A percentile compares a stretch with the other conserved stretches of the same genome.
phyloP scores from a whole-genome alignment of 2,888 invertebrate genomes.

The Phragmatobia fuliginosa region DNA sequence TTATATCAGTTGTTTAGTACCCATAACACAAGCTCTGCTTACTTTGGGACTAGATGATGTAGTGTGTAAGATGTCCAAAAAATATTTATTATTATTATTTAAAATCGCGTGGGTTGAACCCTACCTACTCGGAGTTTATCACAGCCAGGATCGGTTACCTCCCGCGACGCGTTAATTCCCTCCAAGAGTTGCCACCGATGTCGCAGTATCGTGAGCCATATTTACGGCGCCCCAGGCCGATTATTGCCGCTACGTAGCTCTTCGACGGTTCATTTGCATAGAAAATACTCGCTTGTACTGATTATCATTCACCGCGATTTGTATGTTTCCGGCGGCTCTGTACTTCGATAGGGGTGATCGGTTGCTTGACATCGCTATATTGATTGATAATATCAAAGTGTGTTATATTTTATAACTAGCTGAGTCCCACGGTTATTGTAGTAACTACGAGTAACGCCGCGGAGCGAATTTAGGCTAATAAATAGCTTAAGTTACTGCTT shows the following conservation, averaged over 20 bases:
- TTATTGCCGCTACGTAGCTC: constrained; percentile 74
- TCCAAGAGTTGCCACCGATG: constrained; percentile 65
- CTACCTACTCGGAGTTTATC: constrained; percentile 49
- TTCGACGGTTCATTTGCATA: constrained; percentile 79
- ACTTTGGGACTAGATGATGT: too few species aligned
- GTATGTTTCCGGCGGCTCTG: constrained; percentile 56
- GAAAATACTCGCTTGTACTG: constrained; percentile 68
- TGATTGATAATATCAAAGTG: constrained; percentile 37
- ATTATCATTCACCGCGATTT: constrained; percentile 62
- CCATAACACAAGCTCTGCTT: too few species aligned
- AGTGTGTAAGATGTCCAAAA: too few species aligned
- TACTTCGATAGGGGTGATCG: constrained; percentile 49
- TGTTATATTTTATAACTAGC: constrained; percentile 16
- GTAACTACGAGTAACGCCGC: too few species aligned
- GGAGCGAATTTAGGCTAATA: too few species aligned
- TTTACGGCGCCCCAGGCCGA: constrained; percentile 75
- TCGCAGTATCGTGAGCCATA: constrained; percentile 77
- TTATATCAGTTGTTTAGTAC: too few species aligned
- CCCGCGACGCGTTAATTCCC: constrained; percentile 75
- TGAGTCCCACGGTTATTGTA: too few species aligned
- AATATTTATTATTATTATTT: too few species aligned
- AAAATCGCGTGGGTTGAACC: constrained; percentile 36
- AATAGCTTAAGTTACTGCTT: too few species aligned
- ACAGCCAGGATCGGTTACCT: constrained; percentile 59
- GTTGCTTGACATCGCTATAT: constrained; percentile 35